These are phyloP conservation scores for Ictidomys tridecemlineatus DNA, from an alignment of 2,113 vertebrate genomes.

Conservation along the genomic window DNA sequence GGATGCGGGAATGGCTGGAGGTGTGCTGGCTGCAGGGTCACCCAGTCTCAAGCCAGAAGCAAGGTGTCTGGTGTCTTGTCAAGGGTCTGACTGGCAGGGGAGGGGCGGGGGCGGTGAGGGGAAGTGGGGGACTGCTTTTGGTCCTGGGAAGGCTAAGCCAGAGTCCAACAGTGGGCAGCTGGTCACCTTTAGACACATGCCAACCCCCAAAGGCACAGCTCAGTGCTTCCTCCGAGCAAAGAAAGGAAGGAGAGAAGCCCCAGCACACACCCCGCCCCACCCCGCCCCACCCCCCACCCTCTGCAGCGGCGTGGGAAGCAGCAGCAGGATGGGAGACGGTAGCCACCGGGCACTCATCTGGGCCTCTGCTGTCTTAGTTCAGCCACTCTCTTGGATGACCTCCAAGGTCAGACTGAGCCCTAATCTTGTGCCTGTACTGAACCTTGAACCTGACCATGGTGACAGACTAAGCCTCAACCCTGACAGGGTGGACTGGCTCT, in stretches of 20 bases:
- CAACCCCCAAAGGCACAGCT: neutral
- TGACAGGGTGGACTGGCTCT: neutral
- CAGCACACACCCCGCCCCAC: neutral
- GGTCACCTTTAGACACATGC: neutral
- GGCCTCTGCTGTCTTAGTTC: neutral
- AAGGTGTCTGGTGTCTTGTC: neutral
- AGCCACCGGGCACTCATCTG: neutral
- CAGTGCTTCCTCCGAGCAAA: neutral
- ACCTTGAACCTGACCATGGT: neutral
- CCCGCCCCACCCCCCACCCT: neutral
- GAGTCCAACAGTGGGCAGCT: accelerated
- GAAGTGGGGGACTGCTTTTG: neutral
- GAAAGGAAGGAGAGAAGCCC: neutral
- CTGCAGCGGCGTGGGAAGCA: neutral
- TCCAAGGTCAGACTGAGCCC: neutral
- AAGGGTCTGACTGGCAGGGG: neutral
- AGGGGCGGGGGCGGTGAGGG: too few species aligned
- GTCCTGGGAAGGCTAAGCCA: neutral
- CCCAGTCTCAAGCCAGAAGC: neutral
- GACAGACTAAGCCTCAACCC: neutral
- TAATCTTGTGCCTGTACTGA: neutral
- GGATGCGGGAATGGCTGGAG: neutral
- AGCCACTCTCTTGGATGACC: neutral
- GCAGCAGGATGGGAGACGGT: neutral
- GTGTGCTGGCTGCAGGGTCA: neutral